Evolutionary conservation across 2,888 invertebrate genomes (phyloP), one percentile per base, ranked within the genome.

Genomic region (Chrysodeixis includens): DNA sequence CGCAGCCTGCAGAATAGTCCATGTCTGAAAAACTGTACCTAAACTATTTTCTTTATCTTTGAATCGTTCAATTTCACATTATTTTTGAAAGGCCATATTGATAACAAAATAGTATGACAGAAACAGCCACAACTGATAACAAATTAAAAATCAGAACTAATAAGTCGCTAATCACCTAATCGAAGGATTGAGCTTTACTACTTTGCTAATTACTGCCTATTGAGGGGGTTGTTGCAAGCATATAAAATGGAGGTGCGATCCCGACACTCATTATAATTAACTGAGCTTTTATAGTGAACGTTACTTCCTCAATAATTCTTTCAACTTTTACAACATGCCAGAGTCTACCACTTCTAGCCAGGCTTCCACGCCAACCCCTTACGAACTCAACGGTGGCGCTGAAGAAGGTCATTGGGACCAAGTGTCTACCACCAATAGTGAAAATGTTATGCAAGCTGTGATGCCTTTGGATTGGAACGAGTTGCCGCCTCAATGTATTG

Each of bases 201-300:
- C 74, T 86, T 85, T 76, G 76, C 81, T 86, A 86, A 87, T 86
- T 62, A 83, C 76, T 74, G 51, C 64, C 71, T 66, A 75, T 69
- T 76, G 64, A 75, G 16, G 56, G 69, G 73, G 73, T 74, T 71
- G 71, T 81, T 69, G 71, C 80, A 78, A 70, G 62, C 78, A 80
- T 91, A 91, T 91, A 91, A 88, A 90, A 83, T 71, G 69, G 66
- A 49, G 62, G 70, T 72, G 80, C 81, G 81, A 76, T 81, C 71
- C 71, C 71, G 76, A 71, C 72, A 79, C 73, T 68, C 71, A 78
- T 84, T 80, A 90, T 83, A 84, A 76, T 74, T 74, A 69, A 57
- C 82, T 74, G 66, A 81, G 72, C 85, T 85, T 85, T 90, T 84
- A 63, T 67, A 62, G 82, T 74, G 84, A 69, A 74, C 83, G 81